Base-by-base conservation (phyloP, 2,888 invertebrate genomes). In the Diaphora mendica region DNA sequence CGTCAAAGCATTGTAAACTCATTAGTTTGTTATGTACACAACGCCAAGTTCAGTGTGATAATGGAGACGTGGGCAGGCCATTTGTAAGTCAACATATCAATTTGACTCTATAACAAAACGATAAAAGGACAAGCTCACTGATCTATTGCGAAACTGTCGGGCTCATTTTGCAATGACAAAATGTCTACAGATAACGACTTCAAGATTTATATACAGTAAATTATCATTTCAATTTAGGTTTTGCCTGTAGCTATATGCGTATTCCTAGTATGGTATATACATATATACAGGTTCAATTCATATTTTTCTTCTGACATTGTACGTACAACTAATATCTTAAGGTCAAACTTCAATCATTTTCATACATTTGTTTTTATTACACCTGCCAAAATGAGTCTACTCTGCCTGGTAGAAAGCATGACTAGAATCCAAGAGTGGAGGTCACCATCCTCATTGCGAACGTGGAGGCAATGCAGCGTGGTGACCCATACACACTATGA, bases 81-180 rank as follows among this genome's bases (percentile, higher is more conserved):
- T 87, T 87, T 83, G 84, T 85, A 86, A 87, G 74, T 69, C 84
- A 85, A 79, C 82, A 81, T 76, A 87, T 87, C 86, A 87, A 90
- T 90, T 88, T 81, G 80, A 82, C 71, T 81, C 76, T 81, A 79
- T 66, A 81, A 78, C 67, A 82, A 71, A 79, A 77, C 79, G 65
- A 75, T 80, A 79, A 82, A 86, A 83, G 81, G 83, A 85, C 72
- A 79, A 74, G 73, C 72, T 68, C 70, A 62, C 66, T 75, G 73
- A 80, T 78, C 67, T 79, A 71, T 81, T 82, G 77, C 75, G 72
- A 79, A 77, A 82, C 75, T 74, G 65, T 64, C 42, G 74, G 77
- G 80, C 77, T 70, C 66, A 64, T 76, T 82, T 76, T 75, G 71
- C 73, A 44, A 64, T 35, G 74, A 78, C 70, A 64, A 74, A 71